These are phyloP conservation scores for Sternarchorhynchus goeldii DNA, from an alignment of 2,797 vertebrate genomes.

Conservation along the genomic window DNA sequence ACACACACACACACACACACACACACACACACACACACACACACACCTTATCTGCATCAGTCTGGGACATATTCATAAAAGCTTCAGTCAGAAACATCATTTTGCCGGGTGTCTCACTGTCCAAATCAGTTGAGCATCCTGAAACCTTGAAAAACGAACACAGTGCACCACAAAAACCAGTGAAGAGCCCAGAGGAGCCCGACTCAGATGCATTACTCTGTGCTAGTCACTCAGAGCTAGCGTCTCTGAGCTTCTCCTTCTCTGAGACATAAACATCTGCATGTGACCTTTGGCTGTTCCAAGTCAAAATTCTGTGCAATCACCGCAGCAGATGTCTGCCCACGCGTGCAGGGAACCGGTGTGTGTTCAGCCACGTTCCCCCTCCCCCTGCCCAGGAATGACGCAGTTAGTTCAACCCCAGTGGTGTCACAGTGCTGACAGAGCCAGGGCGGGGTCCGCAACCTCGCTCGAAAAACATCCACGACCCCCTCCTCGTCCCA, in stretches of 20 bases:
- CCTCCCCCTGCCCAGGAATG: slow-evolving; percentile 38
- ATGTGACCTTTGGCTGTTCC: not conserved
- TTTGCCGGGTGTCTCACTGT: too few relatives aligned
- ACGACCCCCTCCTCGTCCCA: slow-evolving; percentile 29
- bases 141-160: too few relatives aligned
- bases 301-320: not conserved
- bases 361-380: not conserved
- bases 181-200: too few relatives aligned
- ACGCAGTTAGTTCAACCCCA: slow-evolving; percentile 1
- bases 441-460: slow-evolving; percentile 51
- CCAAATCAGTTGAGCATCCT: too few relatives aligned
- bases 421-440: slow-evolving; percentile 41
- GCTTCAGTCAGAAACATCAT: slow-evolving; percentile 11
- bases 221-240: too few relatives aligned
- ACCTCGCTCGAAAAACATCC: slow-evolving; percentile 33
- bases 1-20: not conserved
- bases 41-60: not conserved
- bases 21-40: too few relatives aligned
- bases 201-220: too few relatives aligned
- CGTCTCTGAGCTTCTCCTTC: too few relatives aligned
- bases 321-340: slow-evolving; percentile 21
- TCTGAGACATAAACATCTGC: not conserved
- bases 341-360: not conserved
- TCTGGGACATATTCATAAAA: slow-evolving; percentile 37
- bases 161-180: too few relatives aligned